These are phyloP conservation scores for Mystacides longicornis DNA, from an alignment of 2,888 invertebrate species.

Conservation along the genomic window DNA sequence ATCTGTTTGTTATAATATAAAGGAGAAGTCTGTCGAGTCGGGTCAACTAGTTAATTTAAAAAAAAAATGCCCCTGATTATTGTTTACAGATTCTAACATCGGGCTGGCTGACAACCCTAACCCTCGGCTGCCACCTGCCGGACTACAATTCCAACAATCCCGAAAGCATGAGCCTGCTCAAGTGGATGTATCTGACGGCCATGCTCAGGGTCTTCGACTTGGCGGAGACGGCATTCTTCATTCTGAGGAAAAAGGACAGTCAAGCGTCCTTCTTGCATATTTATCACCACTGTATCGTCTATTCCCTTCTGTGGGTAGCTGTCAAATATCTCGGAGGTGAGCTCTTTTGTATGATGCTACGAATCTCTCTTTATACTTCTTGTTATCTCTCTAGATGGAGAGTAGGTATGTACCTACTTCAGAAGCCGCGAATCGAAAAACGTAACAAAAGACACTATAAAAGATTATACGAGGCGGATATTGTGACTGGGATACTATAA, in stretches of 20 bases:
- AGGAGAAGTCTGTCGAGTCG: no score
- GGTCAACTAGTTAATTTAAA: no score
- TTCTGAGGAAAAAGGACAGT: slow-evolving; percentile 61
- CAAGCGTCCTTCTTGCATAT: slow-evolving; percentile 67
- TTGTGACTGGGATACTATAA: no score
- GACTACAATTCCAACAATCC: slow-evolving; percentile 58
- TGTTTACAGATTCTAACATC: slow-evolving; percentile 38
- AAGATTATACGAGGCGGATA: no score
- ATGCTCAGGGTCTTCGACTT: slow-evolving; percentile 60
- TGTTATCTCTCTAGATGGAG: no score
- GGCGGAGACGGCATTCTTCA: slow-evolving; percentile 62
- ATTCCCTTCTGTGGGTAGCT: slow-evolving; percentile 52
- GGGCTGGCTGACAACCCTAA: slow-evolving; percentile 55
- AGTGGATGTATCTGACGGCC: slow-evolving; percentile 55
- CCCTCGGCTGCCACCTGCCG: slow-evolving; percentile 60
- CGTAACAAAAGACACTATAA: no score
- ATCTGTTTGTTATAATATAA: no score
- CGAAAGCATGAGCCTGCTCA: slow-evolving; percentile 51
- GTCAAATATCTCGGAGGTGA: slow-evolving; percentile 61
- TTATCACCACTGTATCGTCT: slow-evolving; percentile 62
- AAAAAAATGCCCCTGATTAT: no score
- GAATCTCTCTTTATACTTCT: no score
- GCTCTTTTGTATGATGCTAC: no score
- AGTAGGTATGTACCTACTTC: no score
- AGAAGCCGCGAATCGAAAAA: no score